A percentile compares a stretch with the other conserved stretches of the same genome.
Evolutionary conservation across 53 echinoderm and acorn worm genomes (phyloP).

Genomic region (Holothuria scabra): DNA sequence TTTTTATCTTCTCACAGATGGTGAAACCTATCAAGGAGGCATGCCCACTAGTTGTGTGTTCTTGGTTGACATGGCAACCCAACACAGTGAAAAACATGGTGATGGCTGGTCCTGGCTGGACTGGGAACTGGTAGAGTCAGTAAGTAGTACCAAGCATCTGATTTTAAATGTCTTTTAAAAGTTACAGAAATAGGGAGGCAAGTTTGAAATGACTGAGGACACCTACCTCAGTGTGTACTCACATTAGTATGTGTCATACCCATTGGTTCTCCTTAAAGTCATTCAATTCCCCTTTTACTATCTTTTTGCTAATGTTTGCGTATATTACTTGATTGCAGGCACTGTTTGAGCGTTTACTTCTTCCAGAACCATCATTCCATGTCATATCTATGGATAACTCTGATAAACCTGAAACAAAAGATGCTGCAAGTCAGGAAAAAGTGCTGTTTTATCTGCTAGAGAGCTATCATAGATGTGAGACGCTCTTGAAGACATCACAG

Average conservation of each 20-base stretch:
- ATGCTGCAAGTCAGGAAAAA: conserved; percentile 70
- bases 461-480: conserved; percentile 58
- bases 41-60: conserved; percentile 87
- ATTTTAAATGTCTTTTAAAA: no score
- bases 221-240: not conserved
- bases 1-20: conserved; percentile 55
- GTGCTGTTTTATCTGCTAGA: conserved; percentile 78
- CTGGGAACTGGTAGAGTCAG: conserved; percentile 76
- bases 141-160: conserved; percentile 2
- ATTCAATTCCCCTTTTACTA: not conserved
- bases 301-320: not conserved
- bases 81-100: conserved; percentile 62
- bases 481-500: not conserved
- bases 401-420: conserved; percentile 35
- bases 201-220: no score
- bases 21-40: conserved; percentile 59
- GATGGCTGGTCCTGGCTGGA: conserved; percentile 75
- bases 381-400: conserved; percentile 80
- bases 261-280: not conserved
- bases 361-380: conserved; percentile 82
- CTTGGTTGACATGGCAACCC: conserved; percentile 76
- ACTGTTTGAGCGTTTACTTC: conserved; percentile 84
- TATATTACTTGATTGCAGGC: conserved; percentile 57
- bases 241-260: not conserved
- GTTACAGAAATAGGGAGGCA: not conserved